Evolutionary conservation across 2,113 vertebrate species (phyloP), one percentile per base, ranked within the genome.

Genomic region (Muntiacus muntjak): DNA sequence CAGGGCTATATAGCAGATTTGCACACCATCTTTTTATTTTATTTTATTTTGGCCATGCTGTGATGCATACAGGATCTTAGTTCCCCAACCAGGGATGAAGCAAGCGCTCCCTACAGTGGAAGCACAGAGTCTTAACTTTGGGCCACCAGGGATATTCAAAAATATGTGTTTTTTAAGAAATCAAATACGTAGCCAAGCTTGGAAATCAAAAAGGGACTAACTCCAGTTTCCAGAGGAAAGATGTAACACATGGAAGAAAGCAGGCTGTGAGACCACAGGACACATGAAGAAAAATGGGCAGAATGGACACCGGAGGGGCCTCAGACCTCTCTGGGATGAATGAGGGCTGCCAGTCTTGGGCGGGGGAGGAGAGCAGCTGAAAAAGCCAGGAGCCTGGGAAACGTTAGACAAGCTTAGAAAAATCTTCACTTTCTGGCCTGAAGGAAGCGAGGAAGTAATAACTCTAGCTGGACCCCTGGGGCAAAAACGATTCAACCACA

Each of bases 401-500:
- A 79, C 71, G 45, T 71, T 71, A 71, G 25, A 21, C 6, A 26
- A 10, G 16, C 93, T 85, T 23, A 28, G 36, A 57, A 33, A 64
- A 82, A 82, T 74, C 28, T 62, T 92, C 36, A 36, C n/a, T 90
- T 91, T 16, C 58, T 94, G 91, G 7, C n/a, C 23, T 93, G 12
- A 62, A 87, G 23, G 50, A 82, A 47, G 6, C 28, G 91, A 40
- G 28, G 4, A 58, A 52, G 4, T 13, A 26, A 23, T 47, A 36
- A 2, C 3, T 87, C 7, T 26, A n/a, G 36, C 7, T 90, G 57
- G 19, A 58, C 45, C 33, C 21, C 43, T 16, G 5, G 12, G 3
- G 6, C 45, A 7, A 7, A 71, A 57, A 54, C 12, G 23, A 82
- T 67, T 45, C 33, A 58, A 13, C 28, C 43, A 15, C 23, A 62